A percentile compares a stretch with the other conserved stretches of the same genome.
These are phyloP conservation scores for Ptyas mucosa DNA, from an alignment of 2,113 vertebrate genomes.

Conservation along the genomic window DNA sequence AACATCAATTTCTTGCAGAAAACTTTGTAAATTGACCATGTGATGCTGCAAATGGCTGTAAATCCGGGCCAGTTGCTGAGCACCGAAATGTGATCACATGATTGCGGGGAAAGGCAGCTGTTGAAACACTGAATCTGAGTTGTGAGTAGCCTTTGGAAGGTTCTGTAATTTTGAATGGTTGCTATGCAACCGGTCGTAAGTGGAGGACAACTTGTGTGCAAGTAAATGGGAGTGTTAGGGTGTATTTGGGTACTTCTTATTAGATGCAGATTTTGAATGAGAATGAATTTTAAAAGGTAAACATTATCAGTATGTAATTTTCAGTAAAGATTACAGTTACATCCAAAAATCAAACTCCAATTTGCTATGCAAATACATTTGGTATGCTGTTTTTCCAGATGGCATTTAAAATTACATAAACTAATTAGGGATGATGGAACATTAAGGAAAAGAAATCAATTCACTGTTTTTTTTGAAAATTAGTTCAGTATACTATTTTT, in stretches of 20 bases:
- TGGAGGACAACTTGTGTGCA: neutral
- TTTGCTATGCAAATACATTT: conserved; percentile 15
- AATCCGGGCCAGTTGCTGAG: neutral
- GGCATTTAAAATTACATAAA: conserved; percentile 10
- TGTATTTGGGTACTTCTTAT: neutral
- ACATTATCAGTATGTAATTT: neutral
- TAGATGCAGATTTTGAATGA: neutral
- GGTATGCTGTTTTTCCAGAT: conserved; percentile 14
- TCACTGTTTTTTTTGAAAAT: neutral
- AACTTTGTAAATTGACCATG: neutral
- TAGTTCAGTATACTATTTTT: neutral
- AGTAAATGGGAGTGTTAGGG: neutral
- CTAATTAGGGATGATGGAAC: conserved; percentile 11
- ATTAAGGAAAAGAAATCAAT: conserved; percentile 15
- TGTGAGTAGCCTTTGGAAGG: neutral
- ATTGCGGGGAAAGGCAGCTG: neutral
- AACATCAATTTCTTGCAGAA: neutral
- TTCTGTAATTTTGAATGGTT: neutral
- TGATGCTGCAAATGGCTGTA: neutral
- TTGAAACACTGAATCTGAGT: neutral
- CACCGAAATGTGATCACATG: neutral
- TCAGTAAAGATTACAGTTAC: neutral
- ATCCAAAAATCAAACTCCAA: neutral
- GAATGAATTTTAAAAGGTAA: conserved; percentile 9
- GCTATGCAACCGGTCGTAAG: neutral